phyloP scores from a whole-genome alignment of 2,888 invertebrate species.

The Drosophila merina region DNA sequence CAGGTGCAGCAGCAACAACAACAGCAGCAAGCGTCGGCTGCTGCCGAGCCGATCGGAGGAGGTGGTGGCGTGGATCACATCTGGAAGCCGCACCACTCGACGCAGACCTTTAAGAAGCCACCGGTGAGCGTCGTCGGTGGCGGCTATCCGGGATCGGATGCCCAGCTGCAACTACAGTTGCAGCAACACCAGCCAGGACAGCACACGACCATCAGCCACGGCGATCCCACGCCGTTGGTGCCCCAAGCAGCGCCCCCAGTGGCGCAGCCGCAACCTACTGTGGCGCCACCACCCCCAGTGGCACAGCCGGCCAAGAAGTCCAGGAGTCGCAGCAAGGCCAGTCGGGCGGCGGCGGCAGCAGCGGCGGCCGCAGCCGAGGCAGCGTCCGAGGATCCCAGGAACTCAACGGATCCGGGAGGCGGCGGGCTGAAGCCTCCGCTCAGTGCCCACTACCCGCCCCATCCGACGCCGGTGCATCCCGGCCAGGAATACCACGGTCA shows the following conservation, averaged over 20 bases:
- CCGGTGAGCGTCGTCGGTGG: slow-evolving; percentile 53
- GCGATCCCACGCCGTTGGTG: slow-evolving; percentile 37
- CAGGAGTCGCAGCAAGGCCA: slow-evolving; percentile 78
- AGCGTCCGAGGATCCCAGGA: slow-evolving; percentile 80
- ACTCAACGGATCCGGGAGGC: slow-evolving; percentile 83
- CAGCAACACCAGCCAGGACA: slow-evolving; percentile 79
- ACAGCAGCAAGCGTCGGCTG: slow-evolving; percentile 53
- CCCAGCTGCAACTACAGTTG: slow-evolving; percentile 71
- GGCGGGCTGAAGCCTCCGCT: slow-evolving; percentile 67
- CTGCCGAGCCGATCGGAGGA: slow-evolving; percentile 85
- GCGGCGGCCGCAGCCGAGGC: slow-evolving; percentile 72
- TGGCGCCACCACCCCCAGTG: slow-evolving; percentile 31
- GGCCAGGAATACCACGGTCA: slow-evolving; percentile 79
- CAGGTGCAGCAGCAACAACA: slow-evolving; percentile 58
- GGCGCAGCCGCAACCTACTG: slow-evolving; percentile 50
- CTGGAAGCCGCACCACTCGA: slow-evolving; percentile 83
- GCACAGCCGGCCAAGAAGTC: slow-evolving; percentile 67
- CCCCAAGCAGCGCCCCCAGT: slow-evolving; percentile 50
- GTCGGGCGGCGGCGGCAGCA: slow-evolving; percentile 63
- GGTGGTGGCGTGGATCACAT: slow-evolving; percentile 86
- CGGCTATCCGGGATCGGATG: slow-evolving; percentile 63
- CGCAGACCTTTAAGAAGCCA: slow-evolving; percentile 82
- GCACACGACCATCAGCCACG: slow-evolving; percentile 73
- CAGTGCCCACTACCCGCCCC: slow-evolving; percentile 68
- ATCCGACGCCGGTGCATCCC: slow-evolving; percentile 62